Conservation (phyloP, 2,113 vertebrate species). For the Conger conger region DNA sequence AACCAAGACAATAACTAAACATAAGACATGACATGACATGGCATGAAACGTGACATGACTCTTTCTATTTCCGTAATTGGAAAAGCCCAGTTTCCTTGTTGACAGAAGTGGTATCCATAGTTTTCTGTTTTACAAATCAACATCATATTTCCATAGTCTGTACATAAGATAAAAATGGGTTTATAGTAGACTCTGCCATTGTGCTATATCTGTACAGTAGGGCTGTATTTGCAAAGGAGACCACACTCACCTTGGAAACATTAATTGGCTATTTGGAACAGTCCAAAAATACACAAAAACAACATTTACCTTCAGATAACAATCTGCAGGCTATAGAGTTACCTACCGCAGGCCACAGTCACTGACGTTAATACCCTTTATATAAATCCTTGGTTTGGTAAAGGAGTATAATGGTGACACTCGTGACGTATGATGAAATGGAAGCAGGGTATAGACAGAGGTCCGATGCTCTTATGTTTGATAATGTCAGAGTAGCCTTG, state of each 20-base stretch:
- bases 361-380: neutral
- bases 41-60: too few species aligned
- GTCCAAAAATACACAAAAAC: neutral
- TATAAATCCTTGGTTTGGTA: neutral
- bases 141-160: neutral
- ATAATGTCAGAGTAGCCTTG: too few species aligned
- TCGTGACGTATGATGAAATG: neutral
- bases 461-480: neutral
- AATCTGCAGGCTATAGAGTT: neutral
- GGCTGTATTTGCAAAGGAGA: neutral
- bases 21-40: too few species aligned
- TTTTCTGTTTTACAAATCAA: neutral
- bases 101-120: neutral
- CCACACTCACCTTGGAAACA: neutral
- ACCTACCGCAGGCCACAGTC: neutral
- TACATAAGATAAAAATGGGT: neutral
- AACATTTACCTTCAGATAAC: constrained; percentile 1
- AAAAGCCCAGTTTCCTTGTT: too few species aligned
- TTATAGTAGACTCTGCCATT: neutral
- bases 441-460: neutral
- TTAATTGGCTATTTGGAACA: neutral
- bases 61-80: too few species aligned
- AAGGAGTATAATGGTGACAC: neutral
- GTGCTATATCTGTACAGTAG: neutral
- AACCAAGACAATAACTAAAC: too few species aligned